phyloP scores from a whole-genome alignment of 2,113 vertebrate genomes.

The Pogona vitticeps region DNA sequence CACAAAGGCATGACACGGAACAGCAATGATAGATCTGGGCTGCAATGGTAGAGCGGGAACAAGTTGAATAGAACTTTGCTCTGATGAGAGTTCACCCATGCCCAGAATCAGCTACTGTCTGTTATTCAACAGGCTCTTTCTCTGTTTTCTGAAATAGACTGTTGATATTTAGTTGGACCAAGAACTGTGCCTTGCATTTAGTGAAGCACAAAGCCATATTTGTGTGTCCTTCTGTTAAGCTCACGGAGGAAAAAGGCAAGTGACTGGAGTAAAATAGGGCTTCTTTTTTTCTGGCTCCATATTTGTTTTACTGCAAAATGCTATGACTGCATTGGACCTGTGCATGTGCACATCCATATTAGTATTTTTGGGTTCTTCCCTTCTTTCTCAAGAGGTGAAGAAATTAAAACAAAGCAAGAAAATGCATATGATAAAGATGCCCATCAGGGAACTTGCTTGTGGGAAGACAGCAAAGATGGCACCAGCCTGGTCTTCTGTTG shows the following conservation, averaged over 20 bases:
- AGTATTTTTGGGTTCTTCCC: constrained; percentile 51
- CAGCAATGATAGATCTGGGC: neutral
- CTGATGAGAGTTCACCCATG: neutral
- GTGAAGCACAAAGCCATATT: constrained; percentile 56
- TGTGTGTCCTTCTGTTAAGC: constrained; percentile 57
- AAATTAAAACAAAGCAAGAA: neutral
- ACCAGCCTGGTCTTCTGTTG: too few species aligned
- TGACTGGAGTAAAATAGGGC: constrained; percentile 49
- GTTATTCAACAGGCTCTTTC: constrained; percentile 11
- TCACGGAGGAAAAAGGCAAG: constrained; percentile 54
- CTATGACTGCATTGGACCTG: too few species aligned
- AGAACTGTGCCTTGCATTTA: constrained; percentile 32
- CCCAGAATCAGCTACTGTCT: constrained; percentile 10
- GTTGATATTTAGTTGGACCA: constrained; percentile 30
- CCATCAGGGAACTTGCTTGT: too few species aligned
- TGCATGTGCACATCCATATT: too few species aligned
- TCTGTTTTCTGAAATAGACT: constrained; percentile 46
- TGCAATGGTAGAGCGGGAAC: neutral
- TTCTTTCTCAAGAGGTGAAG: neutral
- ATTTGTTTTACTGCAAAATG: constrained; percentile 51
- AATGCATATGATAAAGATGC: neutral
- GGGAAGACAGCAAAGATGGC: too few species aligned
- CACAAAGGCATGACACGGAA: neutral
- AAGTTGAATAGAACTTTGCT: neutral
- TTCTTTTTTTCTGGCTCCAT: constrained; percentile 7